These are phyloP conservation scores for Meta bourneti DNA, from an alignment of 2,888 invertebrate species.

Conservation along the genomic window DNA sequence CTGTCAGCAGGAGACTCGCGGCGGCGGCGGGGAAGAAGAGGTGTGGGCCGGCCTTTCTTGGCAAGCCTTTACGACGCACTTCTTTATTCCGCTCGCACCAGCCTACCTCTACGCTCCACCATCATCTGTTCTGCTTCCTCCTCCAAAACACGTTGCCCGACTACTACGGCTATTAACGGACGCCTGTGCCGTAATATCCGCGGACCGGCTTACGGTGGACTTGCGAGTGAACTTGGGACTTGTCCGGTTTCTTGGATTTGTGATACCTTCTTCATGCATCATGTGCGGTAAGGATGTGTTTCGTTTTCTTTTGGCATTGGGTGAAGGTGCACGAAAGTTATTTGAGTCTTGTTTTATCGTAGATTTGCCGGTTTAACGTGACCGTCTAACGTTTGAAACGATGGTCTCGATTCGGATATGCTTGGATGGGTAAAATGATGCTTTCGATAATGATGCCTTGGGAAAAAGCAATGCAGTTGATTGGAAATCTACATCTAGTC, in stretches of 20 bases:
- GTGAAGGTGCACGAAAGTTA: too few species aligned
- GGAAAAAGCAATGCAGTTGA: too few species aligned
- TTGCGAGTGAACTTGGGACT: neutral
- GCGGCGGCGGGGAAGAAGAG: constrained; percentile 1
- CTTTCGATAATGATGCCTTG: too few species aligned
- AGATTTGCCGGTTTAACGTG: too few species aligned
- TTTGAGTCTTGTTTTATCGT: neutral
- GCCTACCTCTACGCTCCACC: constrained; percentile 50
- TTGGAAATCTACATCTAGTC: too few species aligned
- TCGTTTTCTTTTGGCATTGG: neutral
- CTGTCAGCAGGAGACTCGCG: constrained; percentile 26
- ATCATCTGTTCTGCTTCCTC: constrained; percentile 55
- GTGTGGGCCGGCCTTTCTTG: constrained; percentile 60
- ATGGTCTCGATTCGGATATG: too few species aligned
- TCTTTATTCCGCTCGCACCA: neutral
- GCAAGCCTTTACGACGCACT: constrained; percentile 51
- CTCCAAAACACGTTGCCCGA: constrained; percentile 36
- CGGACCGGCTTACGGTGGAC: neutral
- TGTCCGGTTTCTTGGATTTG: constrained; percentile 20
- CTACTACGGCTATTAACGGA: constrained; percentile 44
- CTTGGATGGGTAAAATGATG: too few species aligned
- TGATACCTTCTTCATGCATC: neutral
- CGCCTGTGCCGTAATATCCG: neutral
- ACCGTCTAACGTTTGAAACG: too few species aligned
- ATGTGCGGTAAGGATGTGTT: constrained; percentile 23